Evolutionary conservation across 2,797 vertebrate species (phyloP).

Genomic region (Sarcophilus harrisii): DNA sequence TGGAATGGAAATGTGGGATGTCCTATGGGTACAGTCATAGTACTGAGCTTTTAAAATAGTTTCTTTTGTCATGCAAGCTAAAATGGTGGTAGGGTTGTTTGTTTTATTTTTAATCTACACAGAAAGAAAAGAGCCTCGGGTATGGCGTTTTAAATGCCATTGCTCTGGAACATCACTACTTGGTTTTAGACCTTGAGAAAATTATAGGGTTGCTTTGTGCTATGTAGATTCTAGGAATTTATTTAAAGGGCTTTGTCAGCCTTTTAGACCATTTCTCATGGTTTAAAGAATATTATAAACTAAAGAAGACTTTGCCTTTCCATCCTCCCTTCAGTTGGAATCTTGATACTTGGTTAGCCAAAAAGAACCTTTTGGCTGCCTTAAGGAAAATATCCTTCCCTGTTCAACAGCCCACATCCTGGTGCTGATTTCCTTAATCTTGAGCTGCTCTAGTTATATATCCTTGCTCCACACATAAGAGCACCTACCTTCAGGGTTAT

Average conservation of each 20-base stretch:
- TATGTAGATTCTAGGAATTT: not conserved
- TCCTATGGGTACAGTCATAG: not conserved
- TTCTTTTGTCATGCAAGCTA: not conserved
- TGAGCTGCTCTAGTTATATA: not conserved
- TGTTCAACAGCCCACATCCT: not conserved
- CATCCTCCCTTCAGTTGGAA: not conserved
- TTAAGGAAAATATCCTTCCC: not conserved
- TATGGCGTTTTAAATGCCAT: not conserved
- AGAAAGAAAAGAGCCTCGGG: not conserved
- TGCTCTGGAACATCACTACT: not conserved
- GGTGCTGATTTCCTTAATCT: not conserved
- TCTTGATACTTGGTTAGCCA: not conserved
- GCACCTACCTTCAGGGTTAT: not conserved
- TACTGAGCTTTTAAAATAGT: constrained; percentile 2
- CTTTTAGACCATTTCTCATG: not conserved
- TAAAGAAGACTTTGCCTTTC: not conserved
- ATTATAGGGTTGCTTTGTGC: not conserved
- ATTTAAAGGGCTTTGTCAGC: not conserved
- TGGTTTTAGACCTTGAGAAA: not conserved
- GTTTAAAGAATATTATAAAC: not conserved
- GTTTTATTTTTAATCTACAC: not conserved
- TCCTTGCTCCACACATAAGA: not conserved
- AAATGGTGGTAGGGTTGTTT: not conserved
- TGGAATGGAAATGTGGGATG: not conserved
- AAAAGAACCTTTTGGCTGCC: not conserved